Base-by-base conservation (phyloP, 2,113 vertebrate species). In the Phyllostomus discolor region DNA sequence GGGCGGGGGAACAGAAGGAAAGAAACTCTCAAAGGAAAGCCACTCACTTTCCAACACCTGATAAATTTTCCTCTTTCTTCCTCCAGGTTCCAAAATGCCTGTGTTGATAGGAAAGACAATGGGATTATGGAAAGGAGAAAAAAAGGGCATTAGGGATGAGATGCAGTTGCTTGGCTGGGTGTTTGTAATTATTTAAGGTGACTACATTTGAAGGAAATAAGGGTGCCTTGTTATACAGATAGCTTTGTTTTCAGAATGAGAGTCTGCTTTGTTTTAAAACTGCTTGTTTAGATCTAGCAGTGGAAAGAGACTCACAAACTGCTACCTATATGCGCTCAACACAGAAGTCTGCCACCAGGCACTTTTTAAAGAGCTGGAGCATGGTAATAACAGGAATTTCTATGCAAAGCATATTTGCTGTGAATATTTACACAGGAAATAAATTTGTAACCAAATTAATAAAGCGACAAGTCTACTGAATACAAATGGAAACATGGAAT, bases 341-440 rank as follows among this genome's bases (percentile, higher is more conserved):
- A 46, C 16, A 33, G 17, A 64, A 88, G 22, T 96, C 15, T 90
- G 28, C 52, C 38, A 57, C 7, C n/a, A 90, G 33, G 15, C n/a
- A 79, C 10, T 26, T 46, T 72, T 52, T 62, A 87, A 70, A 78
- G 69, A 50, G 26, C 54, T 46, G 48, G 78, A 59, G 43, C 62
- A 66, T 41, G 76, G 22, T 67, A 67, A 28, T 50, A 64, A 76
- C 7, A 93, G 41, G 22, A 89, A 91, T 59, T 75, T 90, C 33
- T n/a, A 46, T 31, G 31, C 1, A 41, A 62, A 33, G 8, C 17
- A 31, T 93, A 62, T 93, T 86, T 92, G 4, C 67, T 78, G 15
- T 94, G 64, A 92, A 83, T 81, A 87, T 80, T 91, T 79, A 86
- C 31, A 54, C 10, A 90, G 35, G 69, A 94, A 90, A 90, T 52